Evolutionary conservation across 2,888 invertebrate species (phyloP).

Genomic region (Cremastinae sp.): DNA sequence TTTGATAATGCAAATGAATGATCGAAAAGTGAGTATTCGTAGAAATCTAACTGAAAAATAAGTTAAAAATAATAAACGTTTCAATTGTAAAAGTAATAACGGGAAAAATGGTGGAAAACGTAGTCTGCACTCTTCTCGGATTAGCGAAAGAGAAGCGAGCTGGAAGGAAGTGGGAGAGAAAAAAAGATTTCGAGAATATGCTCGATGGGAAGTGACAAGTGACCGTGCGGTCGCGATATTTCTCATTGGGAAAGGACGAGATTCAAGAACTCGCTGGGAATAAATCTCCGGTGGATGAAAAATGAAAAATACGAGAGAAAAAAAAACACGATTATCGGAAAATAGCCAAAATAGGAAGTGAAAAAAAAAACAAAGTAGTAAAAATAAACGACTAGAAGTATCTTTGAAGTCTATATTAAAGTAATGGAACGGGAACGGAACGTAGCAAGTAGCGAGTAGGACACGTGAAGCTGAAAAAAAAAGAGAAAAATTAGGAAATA

Average conservation of each 20-base stretch:
- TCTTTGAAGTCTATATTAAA: too few species aligned
- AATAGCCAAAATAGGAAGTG: neutral
- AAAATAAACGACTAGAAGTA: conserved; percentile 31
- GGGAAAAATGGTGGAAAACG: conserved; percentile 15
- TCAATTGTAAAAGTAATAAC: too few species aligned
- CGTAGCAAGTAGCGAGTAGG: too few species aligned
- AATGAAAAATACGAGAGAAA: conserved; percentile 11
- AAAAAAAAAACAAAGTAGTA: conserved; percentile 1
- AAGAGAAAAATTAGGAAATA: neutral
- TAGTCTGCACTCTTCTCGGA: conserved; percentile 64
- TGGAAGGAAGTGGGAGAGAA: neutral
- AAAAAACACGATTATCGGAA: conserved; percentile 28
- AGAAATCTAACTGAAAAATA: too few species aligned
- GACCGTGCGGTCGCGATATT: conserved; percentile 76
- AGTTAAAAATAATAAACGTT: too few species aligned
- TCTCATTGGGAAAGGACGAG: conserved; percentile 62
- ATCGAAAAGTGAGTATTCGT: too few species aligned
- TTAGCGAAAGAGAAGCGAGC: conserved; percentile 17
- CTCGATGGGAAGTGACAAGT: conserved; percentile 78
- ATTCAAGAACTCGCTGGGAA: neutral
- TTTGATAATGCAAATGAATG: too few species aligned
- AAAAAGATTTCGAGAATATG: conserved; percentile 30
- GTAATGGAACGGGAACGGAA: too few species aligned
- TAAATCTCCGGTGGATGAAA: neutral
- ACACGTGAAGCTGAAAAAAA: neutral